Conservation (phyloP, 1,140 invertebrate species). For the Saccostrea glomerata region DNA sequence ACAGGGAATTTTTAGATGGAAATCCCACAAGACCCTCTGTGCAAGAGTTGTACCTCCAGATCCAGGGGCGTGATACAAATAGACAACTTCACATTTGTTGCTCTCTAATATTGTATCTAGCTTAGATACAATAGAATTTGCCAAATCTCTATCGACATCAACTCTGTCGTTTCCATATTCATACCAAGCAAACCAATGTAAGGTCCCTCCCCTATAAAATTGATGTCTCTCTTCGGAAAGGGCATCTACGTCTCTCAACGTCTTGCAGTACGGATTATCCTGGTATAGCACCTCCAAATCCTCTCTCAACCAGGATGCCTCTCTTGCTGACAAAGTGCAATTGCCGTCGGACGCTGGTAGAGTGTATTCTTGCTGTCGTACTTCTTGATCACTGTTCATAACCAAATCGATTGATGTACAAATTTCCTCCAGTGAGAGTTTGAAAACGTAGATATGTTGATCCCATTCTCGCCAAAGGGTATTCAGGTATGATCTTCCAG, state of each 20-base stretch:
- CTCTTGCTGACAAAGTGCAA: constrained; percentile 54
- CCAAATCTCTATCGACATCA: constrained; percentile 60
- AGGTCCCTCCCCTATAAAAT: constrained; percentile 64
- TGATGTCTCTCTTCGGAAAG: constrained; percentile 58
- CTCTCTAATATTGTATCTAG: constrained; percentile 49
- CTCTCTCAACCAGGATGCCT: constrained; percentile 61
- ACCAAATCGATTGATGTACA: neutral
- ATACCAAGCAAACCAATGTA: constrained; percentile 65
- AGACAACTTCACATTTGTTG: constrained; percentile 49
- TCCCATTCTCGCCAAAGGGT: constrained; percentile 36
- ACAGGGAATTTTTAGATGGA: constrained; percentile 51
- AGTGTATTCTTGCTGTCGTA: neutral
- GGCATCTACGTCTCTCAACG: constrained; percentile 44
- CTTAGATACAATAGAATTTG: constrained; percentile 48
- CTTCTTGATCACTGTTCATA: neutral
- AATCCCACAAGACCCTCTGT: constrained; percentile 57
- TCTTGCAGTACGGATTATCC: constrained; percentile 51
- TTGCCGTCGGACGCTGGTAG: constrained; percentile 48
- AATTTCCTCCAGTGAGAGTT: constrained; percentile 23
- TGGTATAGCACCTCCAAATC: constrained; percentile 64
- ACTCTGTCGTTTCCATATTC: constrained; percentile 49
- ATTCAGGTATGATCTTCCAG: constrained; percentile 8
- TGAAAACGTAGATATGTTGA: constrained; percentile 40
- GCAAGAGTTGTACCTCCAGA: constrained; percentile 61
- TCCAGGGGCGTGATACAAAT: constrained; percentile 55